A percentile compares a stretch with the other conserved stretches of the same genome.
Evolutionary conservation across 2,888 invertebrate genomes (phyloP).

Genomic region (Heliconius hortense): DNA sequence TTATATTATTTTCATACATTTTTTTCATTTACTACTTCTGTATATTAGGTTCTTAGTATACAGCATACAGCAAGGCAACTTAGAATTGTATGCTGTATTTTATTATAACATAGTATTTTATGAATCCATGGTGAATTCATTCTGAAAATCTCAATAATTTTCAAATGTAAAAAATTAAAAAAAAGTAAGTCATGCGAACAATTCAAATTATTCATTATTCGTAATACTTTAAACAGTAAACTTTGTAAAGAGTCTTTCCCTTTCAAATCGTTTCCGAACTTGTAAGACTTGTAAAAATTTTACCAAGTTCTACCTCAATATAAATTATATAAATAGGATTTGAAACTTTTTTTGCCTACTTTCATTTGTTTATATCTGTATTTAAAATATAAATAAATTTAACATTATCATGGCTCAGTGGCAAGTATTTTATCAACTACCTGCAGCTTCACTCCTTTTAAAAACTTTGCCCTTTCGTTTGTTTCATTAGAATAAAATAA

Average conservation of each 20-base stretch:
- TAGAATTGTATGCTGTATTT: no score
- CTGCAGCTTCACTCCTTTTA: neutral
- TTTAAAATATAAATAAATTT: neutral
- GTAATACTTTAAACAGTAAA: slow-evolving; percentile 16
- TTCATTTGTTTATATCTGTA: neutral
- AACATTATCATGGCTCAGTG: neutral
- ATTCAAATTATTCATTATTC: slow-evolving; percentile 12
- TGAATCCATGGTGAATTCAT: no score
- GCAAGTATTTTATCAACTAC: neutral
- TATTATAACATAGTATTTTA: no score
- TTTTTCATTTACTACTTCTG: no score
- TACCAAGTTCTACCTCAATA: slow-evolving; percentile 7
- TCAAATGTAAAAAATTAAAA: neutral
- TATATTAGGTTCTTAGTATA: no score
- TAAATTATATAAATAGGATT: slow-evolving; percentile 2
- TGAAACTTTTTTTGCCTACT: neutral
- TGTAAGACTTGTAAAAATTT: slow-evolving; percentile 14
- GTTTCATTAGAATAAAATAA: neutral
- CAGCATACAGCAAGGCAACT: no score
- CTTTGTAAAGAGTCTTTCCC: neutral
- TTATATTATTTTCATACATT: no score
- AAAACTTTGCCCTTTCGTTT: neutral
- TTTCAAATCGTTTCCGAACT: slow-evolving; percentile 12
- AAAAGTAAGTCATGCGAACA: slow-evolving; percentile 1
- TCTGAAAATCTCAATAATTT: neutral